These are phyloP conservation scores for Aphelinus atriplicis DNA, from an alignment of 1,140 invertebrate species.

Conservation along the genomic window DNA sequence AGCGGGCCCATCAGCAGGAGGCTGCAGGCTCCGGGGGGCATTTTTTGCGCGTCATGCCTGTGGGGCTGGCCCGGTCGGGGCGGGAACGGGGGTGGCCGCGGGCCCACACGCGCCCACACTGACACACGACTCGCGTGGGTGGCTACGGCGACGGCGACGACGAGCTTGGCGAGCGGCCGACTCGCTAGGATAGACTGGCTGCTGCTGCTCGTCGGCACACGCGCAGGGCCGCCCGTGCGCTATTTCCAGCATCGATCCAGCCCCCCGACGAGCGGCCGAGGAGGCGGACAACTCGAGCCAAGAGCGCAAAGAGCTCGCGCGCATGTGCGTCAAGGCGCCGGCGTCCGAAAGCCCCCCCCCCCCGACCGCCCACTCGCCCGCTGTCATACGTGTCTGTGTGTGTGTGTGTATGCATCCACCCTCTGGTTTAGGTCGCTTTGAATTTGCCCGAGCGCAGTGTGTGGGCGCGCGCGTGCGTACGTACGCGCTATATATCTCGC, in stretches of 20 bases:
- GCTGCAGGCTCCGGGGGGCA: background rate
- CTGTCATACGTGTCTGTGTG: background rate
- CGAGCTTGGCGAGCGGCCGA: too few species aligned
- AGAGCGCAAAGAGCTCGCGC: slow-evolving; percentile 32
- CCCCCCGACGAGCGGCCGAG: slow-evolving; percentile 10
- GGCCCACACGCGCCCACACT: too few species aligned
- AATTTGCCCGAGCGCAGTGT: too few species aligned
- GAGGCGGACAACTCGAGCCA: background rate
- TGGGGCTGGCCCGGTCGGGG: background rate
- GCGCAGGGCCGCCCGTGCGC: slow-evolving; percentile 39
- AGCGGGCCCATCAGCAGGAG: slow-evolving; percentile 30
- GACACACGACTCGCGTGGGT: too few species aligned
- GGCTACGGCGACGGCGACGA: too few species aligned
- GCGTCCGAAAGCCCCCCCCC: background rate
- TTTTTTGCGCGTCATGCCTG: slow-evolving; percentile 35
- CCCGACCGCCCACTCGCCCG: background rate
- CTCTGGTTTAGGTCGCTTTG: too few species aligned
- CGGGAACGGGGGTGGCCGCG: too few species aligned
- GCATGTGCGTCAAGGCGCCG: background rate
- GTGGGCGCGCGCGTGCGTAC: too few species aligned
- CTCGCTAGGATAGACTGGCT: too few species aligned
- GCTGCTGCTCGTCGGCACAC: background rate
- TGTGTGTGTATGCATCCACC: too few species aligned
- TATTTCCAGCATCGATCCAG: slow-evolving; percentile 56
- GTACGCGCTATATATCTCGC: too few species aligned